phyloP scores from a whole-genome alignment of 2,888 invertebrate genomes.

The Suillia variegata region DNA sequence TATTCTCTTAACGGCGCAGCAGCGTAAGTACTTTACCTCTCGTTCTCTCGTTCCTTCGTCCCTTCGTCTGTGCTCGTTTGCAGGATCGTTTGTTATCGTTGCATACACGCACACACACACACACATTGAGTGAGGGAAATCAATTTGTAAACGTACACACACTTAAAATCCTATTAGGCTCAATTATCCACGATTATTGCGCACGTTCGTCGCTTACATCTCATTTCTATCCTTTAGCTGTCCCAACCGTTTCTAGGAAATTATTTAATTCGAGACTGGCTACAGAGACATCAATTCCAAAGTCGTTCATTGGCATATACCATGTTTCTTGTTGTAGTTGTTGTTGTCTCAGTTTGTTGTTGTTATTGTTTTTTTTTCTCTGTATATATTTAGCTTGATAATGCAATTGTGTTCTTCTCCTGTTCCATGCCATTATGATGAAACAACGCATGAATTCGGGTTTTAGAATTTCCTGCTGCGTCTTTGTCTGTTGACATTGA shows the following conservation, averaged over 20 bases:
- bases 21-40: neutral
- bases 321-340: too few species aligned
- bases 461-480: slow-evolving; percentile 36
- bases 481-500: slow-evolving; percentile 52
- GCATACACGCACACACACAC: too few species aligned
- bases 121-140: too few species aligned
- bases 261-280: slow-evolving; percentile 31
- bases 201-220: slow-evolving; percentile 32
- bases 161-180: slow-evolving; percentile 60
- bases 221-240: too few species aligned
- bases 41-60: neutral
- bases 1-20: slow-evolving; percentile 3
- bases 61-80: neutral
- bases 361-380: neutral
- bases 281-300: slow-evolving; percentile 17
- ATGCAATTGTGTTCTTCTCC: slow-evolving; percentile 46
- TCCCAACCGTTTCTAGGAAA: slow-evolving; percentile 20
- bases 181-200: slow-evolving; percentile 57
- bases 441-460: slow-evolving; percentile 4
- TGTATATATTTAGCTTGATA: too few species aligned
- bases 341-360: too few species aligned
- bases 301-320: too few species aligned
- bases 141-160: slow-evolving; percentile 42
- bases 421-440: too few species aligned
- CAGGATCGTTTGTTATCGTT: slow-evolving; percentile 26